Evolutionary conservation across 2,888 invertebrate species (phyloP), one percentile per base, ranked within the genome.

Genomic region (Chromoteleia sp.): DNA sequence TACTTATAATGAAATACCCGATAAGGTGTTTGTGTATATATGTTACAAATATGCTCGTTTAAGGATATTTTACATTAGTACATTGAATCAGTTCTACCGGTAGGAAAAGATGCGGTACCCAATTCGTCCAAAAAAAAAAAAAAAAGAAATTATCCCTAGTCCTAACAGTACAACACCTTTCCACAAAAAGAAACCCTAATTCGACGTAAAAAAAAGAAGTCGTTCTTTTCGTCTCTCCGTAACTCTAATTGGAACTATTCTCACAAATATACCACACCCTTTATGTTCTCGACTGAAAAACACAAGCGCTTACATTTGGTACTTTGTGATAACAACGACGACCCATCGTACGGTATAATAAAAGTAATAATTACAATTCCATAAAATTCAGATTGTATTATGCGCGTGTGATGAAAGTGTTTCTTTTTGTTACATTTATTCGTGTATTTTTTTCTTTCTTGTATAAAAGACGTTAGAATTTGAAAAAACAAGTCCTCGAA

Each of bases 21-120:
- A 86, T 65, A 79, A 83, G 74, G 82, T 83, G 75, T 77, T 73
- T 80, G 79, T 82, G 84, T 78, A 83, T 81, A 82, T 63, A 83
- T 67, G 54, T 61, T 83, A 85, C 77, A 82, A 83, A 83, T 74
- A 74, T 48, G 45, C 56, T 52, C 29, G 50, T 52, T 52, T 59
- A 25, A 50, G 17, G 43, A 58, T 75, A 65, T 30, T 45, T 75
- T 65, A 75, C 48, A 63, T 14, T 54, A 74, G 74, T 65, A 65
- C 56, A 45, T 74, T 39, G 30, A 63, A 74, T 65, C 56, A 30
- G 56, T 45, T 39, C 71, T 59, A 59, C 39, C n/a, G 19, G 50
- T 25, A 52, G 52, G 50, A 58, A 36, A 58, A 39, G 36, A 39
- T 43, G 54, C 25, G 10, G 43, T 68, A 58, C 70, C 54, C 33